Evolutionary conservation across 2,797 vertebrate species (phyloP), one percentile per base, ranked within the genome.

Genomic region (Danio tinwini): DNA sequence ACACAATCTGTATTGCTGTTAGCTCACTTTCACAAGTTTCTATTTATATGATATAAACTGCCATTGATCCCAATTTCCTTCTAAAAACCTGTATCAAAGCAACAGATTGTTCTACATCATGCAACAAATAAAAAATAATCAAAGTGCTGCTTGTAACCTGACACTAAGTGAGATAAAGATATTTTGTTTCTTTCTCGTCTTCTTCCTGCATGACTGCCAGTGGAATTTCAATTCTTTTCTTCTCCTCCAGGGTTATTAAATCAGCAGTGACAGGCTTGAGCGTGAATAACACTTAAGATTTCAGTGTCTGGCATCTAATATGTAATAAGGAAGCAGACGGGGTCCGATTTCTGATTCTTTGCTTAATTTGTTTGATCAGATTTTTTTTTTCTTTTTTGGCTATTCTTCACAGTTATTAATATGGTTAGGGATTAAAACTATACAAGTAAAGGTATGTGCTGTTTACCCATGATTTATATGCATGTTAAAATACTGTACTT

Each of bases 191-290:
- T 55, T 29, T 55, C 62, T 50, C 17, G 39, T 56, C 21, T 29
- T 52, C 62, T 82, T 42, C 16, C 40, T 50, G 67, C 76, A 52
- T 61, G 70, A 77, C 76, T 76, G 73, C n/a, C 49, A 64, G 19
- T 53, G n/a, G 16, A 76, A 74, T 69, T 63, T 74, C 29, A 67
- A 67, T n/a, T 71, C 44, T 80, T 82, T 82, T 72, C 68, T 80
- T 84, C 71, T 70, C 65, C 29, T 39, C 17, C 50, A 61, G 56
- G 21, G 67, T 82, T 65, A 82, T 82, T 83, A 83, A 82, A 85
- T 84, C 50, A 79, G 39, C 62, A 65, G 53, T 50, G 69, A 82
- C 76, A 82, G 56, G 78, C 79, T 45, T 76, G 84, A 44, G 75
- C 70, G 6, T 78, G 65, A 83, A 78, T 68, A 85, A 81, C 78